Base-by-base conservation (phyloP, 2,888 invertebrate species). In the Apeira syringaria region DNA sequence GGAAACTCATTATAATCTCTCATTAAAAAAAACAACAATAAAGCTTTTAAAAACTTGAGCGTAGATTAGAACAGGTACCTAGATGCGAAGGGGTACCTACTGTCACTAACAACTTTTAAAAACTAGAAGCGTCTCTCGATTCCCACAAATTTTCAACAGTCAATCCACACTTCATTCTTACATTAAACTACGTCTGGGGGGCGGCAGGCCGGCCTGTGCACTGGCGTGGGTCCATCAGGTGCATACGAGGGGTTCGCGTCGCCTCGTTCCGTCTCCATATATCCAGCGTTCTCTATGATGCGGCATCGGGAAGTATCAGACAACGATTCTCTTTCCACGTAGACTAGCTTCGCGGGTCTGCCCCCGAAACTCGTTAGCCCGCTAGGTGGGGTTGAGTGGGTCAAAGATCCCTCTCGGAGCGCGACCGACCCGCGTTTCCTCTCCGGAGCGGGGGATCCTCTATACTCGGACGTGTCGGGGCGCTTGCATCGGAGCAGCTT, bases 401-500 rank as follows among this genome's bases (percentile, higher is more conserved):
- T 81, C 18, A 87, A 74, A 2, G 89, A 87, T 0, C 86, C 88
- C 53, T 90, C 89, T 17, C 85, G 76, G 1, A 91, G 80, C 4
- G 88, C 89, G 27, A 90, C 85, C 0, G 88, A 84, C 0, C 91
- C 91, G 36, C 89, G 69, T 39, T 90, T 91, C 47, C 90, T 70
- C 53, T 91, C 91, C 10, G 92, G 91, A 10, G 91, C 89, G 4
- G 92, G 92, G 4, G 92, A 91, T 2, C 90, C 89, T 30, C 91
- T 74, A 52, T 91, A 90, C 45, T 91, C 90, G 0, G 90, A 88
- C 0, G 89, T 80, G 60, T 94, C 93, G 0, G 93, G 93, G 46
- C 91, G 86, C 64, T 92, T 91, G 68, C 95, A 94, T 13, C 92
- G 91, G 8, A 95, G 77, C 6, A 95, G 83, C 52, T 92, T 92